These are phyloP conservation scores for Cistogaster globosa DNA, from an alignment of 2,888 invertebrate species.

Conservation along the genomic window DNA sequence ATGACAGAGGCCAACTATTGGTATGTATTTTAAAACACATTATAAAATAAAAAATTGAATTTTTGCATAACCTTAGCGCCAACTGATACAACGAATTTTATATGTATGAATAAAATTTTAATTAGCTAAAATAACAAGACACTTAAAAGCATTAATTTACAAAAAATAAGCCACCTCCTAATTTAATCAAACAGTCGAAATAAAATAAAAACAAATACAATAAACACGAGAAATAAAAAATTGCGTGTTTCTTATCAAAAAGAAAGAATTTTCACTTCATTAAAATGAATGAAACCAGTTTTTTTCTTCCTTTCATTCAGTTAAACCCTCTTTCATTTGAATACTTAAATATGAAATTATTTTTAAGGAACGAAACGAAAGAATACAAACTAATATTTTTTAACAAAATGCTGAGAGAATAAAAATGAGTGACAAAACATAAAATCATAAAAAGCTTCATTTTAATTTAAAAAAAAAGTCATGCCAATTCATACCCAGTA, in stretches of 20 bases:
- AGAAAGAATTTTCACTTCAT: constrained; percentile 81
- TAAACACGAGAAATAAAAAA: constrained; percentile 47
- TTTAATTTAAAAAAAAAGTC: constrained; percentile 31
- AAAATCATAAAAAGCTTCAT: constrained; percentile 55
- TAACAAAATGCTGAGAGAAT: constrained; percentile 27
- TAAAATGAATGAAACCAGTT: constrained; percentile 78
- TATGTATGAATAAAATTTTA: background rate
- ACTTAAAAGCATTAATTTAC: constrained; percentile 54
- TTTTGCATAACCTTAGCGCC: no score
- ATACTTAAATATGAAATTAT: constrained; percentile 33
- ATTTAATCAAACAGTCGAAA: constrained; percentile 51
- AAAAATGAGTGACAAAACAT: background rate
- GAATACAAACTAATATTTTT: constrained; percentile 3
- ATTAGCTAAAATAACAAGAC: constrained; percentile 33
- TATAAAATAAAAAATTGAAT: no score
- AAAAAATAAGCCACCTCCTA: constrained; percentile 44
- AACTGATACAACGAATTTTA: no score
- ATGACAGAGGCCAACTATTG: no score
- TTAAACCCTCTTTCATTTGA: constrained; percentile 38
- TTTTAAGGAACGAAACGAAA: background rate
- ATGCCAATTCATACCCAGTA: background rate
- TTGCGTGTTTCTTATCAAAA: constrained; percentile 80
- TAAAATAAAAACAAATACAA: constrained; percentile 26
- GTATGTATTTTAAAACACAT: no score
- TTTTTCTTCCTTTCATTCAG: constrained; percentile 5